Base-by-base conservation (phyloP, 2,888 invertebrate genomes). In the Phortica okadai region DNA sequence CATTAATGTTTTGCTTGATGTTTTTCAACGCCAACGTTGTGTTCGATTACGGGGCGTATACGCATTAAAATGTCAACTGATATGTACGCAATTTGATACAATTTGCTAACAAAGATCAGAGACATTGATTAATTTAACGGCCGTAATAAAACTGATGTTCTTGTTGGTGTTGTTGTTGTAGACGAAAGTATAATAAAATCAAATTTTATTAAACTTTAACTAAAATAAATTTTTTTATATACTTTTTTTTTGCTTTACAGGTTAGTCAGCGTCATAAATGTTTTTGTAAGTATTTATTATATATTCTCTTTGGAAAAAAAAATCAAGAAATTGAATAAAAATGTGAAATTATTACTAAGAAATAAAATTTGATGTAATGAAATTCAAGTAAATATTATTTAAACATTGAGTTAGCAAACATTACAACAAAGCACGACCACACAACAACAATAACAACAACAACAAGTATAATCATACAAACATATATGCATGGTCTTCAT, bases 1-100 rank as follows among this genome's bases (percentile, higher is more conserved):
- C 83, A 80, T 83, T 82, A 80, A 82, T 82, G 82, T 82, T 83
- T 82, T 80, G 83, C 80, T 78, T 81, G 82, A 80, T 83, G 83
- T 80, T 81, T 78, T 86, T 84, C 77, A 77, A 80, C 74, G 80
- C 77, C 14, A 11, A n/a, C 16, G 10, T 42, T 41, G 42, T 25
- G 72, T 80, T 80, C 70, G 67, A 70, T 58, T 77, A 69, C 44
- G 42, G n/a, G 33, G 66, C 66, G 66, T 66, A 66, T 66, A 66
- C 66, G 66, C 66, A 41, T 66, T 66, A 41, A 41, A 66, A 11
- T 33, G 66, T 14, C 66, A 66, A 41, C 66, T 41, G 66, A 14
- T 66, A 33, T 66, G 10, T 8, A 41, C 11, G 41, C 74, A 42
- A 54, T 10, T 11, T 1, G 72, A 73, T 73, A 21, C 54, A 25